Evolutionary conservation across 2,113 vertebrate species (phyloP).

Genomic region (Falcunculus frontatus): DNA sequence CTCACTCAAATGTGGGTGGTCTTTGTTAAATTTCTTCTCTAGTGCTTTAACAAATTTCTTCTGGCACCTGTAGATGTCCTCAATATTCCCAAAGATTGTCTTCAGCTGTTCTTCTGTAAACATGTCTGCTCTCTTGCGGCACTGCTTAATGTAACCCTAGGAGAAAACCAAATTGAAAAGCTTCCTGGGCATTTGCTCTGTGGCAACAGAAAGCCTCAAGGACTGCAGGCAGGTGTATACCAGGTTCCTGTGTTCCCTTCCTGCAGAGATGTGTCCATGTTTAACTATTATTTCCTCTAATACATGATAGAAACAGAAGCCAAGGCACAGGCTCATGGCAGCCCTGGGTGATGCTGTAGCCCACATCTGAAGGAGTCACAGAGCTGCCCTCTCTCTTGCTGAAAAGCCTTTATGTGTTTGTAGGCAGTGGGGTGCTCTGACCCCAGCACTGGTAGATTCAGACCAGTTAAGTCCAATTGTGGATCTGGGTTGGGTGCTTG

Average conservation of each 20-base stretch:
- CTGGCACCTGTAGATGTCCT: constrained; percentile 95
- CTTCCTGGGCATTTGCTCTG: background rate
- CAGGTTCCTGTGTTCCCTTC: background rate
- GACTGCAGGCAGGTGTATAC: background rate
- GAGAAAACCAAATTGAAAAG: background rate
- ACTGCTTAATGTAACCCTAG: constrained; percentile 95
- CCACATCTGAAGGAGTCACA: background rate
- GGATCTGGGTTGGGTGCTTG: background rate
- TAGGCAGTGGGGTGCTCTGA: background rate
- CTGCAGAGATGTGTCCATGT: background rate
- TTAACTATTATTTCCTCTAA: background rate
- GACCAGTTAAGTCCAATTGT: background rate
- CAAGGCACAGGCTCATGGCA: background rate
- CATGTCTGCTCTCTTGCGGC: constrained; percentile 91
- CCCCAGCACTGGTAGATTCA: background rate
- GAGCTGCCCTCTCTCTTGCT: background rate
- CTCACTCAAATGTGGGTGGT: constrained; percentile 89
- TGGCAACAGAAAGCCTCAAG: background rate
- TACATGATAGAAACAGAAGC: background rate
- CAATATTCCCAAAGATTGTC: constrained; percentile 92
- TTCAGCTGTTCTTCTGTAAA: constrained; percentile 91
- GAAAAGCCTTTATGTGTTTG: background rate
- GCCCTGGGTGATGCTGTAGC: background rate
- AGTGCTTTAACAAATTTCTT: constrained; percentile 88
- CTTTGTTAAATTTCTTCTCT: constrained; percentile 91